Evolutionary conservation across 1,140 invertebrate genomes (phyloP), one percentile per base, ranked within the genome.

Genomic region (Stegodyphus dumicola): DNA sequence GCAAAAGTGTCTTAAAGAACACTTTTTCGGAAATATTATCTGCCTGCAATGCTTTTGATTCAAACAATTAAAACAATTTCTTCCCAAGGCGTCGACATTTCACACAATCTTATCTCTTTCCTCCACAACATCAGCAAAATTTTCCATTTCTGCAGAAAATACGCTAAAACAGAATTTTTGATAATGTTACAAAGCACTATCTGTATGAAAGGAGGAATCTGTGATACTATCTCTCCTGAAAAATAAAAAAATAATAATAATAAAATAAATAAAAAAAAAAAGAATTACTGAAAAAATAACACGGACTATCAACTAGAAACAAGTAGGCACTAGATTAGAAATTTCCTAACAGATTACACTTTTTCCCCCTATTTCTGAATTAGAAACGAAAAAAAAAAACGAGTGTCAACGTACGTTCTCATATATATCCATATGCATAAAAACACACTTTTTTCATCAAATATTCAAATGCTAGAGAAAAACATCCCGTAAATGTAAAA

Each of bases 261-360:
- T n/a, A n/a, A n/a, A n/a, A n/a, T n/a, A n/a, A 53, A 11, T 6
- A 33, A 54, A 33, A 33, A 33, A 33, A 33, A 33, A 33, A 33
- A 33, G 33, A 33, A 33, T 3, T 33, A 33, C 33, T 33, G 33
- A 33, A 33, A 33, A 33, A 33, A 33, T 33, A 33, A 33, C 33
- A 33, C 33, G 33, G 56, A 49, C 64, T 53, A 78, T 78, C 77
- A 78, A 78, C 77, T 53, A 17, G 77, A 64, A 74, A 74, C 69
- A 74, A 81, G 70, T 18, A 48, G 56, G 15, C n/a, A 33, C 51
- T 64, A 51, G 48, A 81, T 70, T 74, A 74, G 48, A 60, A 60
- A 74, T 64, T 81, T 74, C 66, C 56, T 81, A 73, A 74, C 79
- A 74, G 79, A 81, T 81, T 81, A 74, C 56, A 65, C 66, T 56